phyloP scores from a whole-genome alignment of 2,888 invertebrate genomes.

The Electrophaes corylata region DNA sequence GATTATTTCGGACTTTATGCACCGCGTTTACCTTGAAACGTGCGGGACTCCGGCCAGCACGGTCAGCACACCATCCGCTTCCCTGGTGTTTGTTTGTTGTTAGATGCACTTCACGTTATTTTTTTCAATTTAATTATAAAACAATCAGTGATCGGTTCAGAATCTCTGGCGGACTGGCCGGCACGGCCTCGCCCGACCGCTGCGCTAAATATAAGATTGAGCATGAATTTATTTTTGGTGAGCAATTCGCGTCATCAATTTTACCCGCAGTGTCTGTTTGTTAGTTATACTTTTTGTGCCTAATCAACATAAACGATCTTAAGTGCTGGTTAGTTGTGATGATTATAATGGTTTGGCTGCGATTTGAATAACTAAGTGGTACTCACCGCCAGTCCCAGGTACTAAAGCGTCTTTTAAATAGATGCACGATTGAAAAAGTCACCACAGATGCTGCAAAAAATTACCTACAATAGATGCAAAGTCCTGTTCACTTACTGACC shows the following conservation, averaged over 20 bases:
- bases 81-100: conserved; percentile 59
- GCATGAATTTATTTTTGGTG: conserved; percentile 82
- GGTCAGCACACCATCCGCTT: conserved; percentile 62
- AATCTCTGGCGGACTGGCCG: conserved; percentile 79
- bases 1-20: conserved; percentile 73
- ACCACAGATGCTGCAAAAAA: no score
- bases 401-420: no score
- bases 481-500: no score
- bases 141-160: conserved; percentile 76
- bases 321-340: conserved; percentile 16
- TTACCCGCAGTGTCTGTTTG: conserved; percentile 52
- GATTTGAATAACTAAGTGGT: conserved; percentile 25
- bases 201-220: conserved; percentile 83
- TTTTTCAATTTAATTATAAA: conserved; percentile 53
- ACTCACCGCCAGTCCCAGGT: no score
- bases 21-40: conserved; percentile 75
- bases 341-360: conserved; percentile 20
- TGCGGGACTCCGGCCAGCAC: conserved; percentile 56
- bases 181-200: conserved; percentile 70
- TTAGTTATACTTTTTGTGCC: conserved; percentile 32
- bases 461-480: no score
- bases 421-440: no score
- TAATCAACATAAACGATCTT: conserved; percentile 25
- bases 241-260: conserved; percentile 79
- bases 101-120: conserved; percentile 54